These are phyloP conservation scores for Imbricaverruca yamaguchii DNA, from an alignment of 2,888 invertebrate species.

Conservation along the genomic window DNA sequence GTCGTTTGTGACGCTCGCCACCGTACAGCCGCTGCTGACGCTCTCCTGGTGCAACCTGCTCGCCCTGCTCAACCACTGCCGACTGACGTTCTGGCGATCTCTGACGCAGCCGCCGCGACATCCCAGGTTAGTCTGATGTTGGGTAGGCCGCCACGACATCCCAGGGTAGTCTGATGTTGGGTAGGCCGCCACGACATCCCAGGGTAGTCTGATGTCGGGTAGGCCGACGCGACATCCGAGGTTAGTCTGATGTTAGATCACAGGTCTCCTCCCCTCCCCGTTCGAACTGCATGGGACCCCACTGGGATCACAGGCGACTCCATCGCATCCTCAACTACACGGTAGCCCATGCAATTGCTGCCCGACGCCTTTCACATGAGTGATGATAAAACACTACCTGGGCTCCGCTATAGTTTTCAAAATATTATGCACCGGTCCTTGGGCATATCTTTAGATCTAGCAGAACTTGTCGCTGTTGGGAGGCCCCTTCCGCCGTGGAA, in stretches of 20 bases:
- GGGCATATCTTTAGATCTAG: too few relatives aligned
- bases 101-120: slow-evolving; percentile 39
- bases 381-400: too few relatives aligned
- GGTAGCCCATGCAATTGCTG: too few relatives aligned
- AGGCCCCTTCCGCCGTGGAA: too few relatives aligned
- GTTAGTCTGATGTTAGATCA: slow-evolving; percentile 25
- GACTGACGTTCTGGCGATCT: slow-evolving; percentile 59
- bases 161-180: slow-evolving; percentile 34
- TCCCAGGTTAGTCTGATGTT: slow-evolving; percentile 35
- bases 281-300: too few relatives aligned
- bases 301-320: too few relatives aligned
- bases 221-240: slow-evolving; percentile 41
- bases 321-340: too few relatives aligned
- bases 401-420: too few relatives aligned
- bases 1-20: slow-evolving; percentile 50
- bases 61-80: slow-evolving; percentile 61
- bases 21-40: slow-evolving; percentile 57
- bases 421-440: too few relatives aligned
- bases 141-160: slow-evolving; percentile 39
- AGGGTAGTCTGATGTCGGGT: slow-evolving; percentile 33
- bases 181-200: slow-evolving; percentile 39
- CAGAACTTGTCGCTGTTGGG: too few relatives aligned
- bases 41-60: slow-evolving; percentile 72
- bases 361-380: too few relatives aligned
- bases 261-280: too few relatives aligned